Base-by-base conservation (phyloP, 2,888 invertebrate species). In the Seira musarum region DNA sequence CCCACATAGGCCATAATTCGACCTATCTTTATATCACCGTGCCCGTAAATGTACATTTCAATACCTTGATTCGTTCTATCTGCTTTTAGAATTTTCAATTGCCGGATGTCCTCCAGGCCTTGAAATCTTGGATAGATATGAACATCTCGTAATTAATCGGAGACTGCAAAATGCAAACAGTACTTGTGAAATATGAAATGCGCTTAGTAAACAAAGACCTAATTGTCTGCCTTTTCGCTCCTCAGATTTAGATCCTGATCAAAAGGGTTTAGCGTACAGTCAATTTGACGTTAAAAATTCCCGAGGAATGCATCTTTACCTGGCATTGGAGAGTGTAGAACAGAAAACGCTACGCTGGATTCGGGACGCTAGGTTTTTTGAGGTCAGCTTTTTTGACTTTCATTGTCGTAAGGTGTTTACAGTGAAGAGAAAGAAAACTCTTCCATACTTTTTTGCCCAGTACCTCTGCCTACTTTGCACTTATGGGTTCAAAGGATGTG, bases 251-350 rank as follows among this genome's bases (percentile, higher is more conserved):
- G n/a, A n/a, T n/a, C n/a, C n/a, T n/a, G n/a, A n/a, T n/a, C n/a
- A n/a, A n/a, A n/a, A n/a, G n/a, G n/a, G n/a, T 0, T 17, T 69
- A 8, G 81, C 78, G 0, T 81, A 69, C 22, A 21, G 64, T 25
- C 81, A 81, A 19, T 81, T 69, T 61, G 81, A 81, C 49, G 46
- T 81, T 1, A 78, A 78, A 24, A 78, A 73, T 53, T 72, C 70
- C 1, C 73, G 78, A 15, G 81, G 81, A 10, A 61, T 68, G 46
- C 81, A 78, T 22, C 25, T 81, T 0, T 81, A 78, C 74, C 19
- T 81, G 17, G 81, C 78, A 6, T 1, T 81, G 1, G 81, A 81
- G 35, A 25, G 35, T 10, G 61, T 74, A 0, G 70, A 10, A 15
- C 25, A 49, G 1, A 1, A 3, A 6, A 17, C 73, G 0, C 10